phyloP scores from a whole-genome alignment of 2,888 invertebrate species.

The Leptogaster cylindrica region DNA sequence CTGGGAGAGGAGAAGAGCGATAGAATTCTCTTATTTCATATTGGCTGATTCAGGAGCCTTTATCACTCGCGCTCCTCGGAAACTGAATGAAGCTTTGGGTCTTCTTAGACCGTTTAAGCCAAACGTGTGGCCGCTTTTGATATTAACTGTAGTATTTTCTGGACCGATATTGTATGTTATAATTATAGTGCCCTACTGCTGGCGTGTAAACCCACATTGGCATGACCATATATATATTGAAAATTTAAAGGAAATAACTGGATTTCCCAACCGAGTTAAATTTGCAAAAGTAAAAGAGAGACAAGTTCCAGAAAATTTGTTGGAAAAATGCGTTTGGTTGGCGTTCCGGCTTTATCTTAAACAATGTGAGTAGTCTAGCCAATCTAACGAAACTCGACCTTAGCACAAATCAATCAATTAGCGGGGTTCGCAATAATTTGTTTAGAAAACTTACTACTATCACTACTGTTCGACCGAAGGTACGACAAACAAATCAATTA shows the following conservation, averaged over 20 bases:
- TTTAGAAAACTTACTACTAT: no score
- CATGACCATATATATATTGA: slow-evolving; percentile 45
- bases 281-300: background rate
- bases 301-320: slow-evolving; percentile 59
- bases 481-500: no score
- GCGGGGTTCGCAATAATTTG: no score
- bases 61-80: slow-evolving; percentile 75
- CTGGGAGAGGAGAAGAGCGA: slow-evolving; percentile 73
- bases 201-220: slow-evolving; percentile 41
- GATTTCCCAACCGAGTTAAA: slow-evolving; percentile 2
- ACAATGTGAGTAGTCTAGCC: slow-evolving; percentile 13
- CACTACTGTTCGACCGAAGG: no score
- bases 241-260: slow-evolving; percentile 58
- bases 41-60: slow-evolving; percentile 80
- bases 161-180: slow-evolving; percentile 75
- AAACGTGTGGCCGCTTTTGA: slow-evolving; percentile 78
- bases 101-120: slow-evolving; percentile 75
- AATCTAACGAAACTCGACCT: no score
- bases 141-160: slow-evolving; percentile 69
- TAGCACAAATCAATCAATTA: no score
- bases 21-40: slow-evolving; percentile 78
- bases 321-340: slow-evolving; percentile 75
- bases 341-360: slow-evolving; percentile 63
- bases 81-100: slow-evolving; percentile 75
- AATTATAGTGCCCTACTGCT: slow-evolving; percentile 66